phyloP scores from a whole-genome alignment of 2,797 vertebrate genomes.

The Chaetodon trifasciatus region DNA sequence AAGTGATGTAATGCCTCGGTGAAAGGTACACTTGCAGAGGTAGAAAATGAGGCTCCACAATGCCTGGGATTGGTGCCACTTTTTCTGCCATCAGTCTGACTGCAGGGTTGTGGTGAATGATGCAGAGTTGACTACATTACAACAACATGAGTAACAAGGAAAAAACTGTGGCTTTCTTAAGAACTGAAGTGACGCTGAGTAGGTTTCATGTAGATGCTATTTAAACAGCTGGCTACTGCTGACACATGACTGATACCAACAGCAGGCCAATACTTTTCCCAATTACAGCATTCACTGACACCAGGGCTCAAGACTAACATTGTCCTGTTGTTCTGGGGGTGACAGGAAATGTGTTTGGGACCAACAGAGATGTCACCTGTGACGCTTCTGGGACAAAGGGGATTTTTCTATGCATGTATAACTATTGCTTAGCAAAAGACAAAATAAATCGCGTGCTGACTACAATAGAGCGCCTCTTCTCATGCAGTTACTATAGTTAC shows the following conservation, averaged over 20 bases:
- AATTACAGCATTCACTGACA: conserved; percentile 27
- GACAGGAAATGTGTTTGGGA: too few species aligned
- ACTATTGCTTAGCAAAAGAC: too few species aligned
- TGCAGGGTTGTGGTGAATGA: conserved; percentile 55
- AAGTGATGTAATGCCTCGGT: conserved; percentile 11
- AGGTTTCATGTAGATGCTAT: conserved; percentile 38
- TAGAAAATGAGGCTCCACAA: neutral
- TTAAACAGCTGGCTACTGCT: conserved; percentile 52
- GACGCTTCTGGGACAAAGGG: too few species aligned
- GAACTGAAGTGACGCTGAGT: neutral
- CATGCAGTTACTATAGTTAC: too few species aligned
- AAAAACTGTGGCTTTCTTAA: too few species aligned
- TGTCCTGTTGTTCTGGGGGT: too few species aligned
- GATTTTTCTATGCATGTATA: too few species aligned
- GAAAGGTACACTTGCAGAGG: neutral
- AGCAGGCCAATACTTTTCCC: conserved; percentile 22
- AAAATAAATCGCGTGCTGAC: too few species aligned
- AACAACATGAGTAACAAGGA: conserved; percentile 46
- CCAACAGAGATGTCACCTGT: too few species aligned
- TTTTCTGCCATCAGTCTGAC: conserved; percentile 51
- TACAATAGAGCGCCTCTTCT: too few species aligned
- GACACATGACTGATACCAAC: conserved; percentile 32
- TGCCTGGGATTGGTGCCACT: conserved; percentile 15
- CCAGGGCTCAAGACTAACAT: too few species aligned
- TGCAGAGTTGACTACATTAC: conserved; percentile 38